phyloP scores from a whole-genome alignment of 2,888 invertebrate species.

The Melieria crassipennis region DNA sequence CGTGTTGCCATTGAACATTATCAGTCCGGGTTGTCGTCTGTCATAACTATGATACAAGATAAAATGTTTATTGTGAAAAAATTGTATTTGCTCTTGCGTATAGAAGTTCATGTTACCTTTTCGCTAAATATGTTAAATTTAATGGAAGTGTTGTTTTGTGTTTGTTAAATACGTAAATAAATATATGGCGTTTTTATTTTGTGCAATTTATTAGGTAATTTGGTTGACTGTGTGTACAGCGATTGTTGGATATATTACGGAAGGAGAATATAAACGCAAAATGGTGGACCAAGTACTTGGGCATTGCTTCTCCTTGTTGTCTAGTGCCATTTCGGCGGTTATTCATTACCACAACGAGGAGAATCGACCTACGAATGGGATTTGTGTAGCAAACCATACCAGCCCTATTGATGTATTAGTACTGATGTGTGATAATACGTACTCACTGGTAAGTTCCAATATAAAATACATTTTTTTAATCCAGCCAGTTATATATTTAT shows the following conservation, averaged over 20 bases:
- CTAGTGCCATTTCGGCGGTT: constrained; percentile 90
- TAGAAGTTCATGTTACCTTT: too few relatives aligned
- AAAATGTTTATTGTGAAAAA: too few relatives aligned
- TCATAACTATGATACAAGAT: too few relatives aligned
- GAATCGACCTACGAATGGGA: constrained; percentile 82
- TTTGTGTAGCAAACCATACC: constrained; percentile 99
- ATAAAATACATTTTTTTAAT: too few relatives aligned
- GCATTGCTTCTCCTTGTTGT: constrained; percentile 92
- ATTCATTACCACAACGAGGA: constrained; percentile 87
- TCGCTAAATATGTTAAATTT: background rate
- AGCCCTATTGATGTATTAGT: constrained; percentile 98
- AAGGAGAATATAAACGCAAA: constrained; percentile 79
- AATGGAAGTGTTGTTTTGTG: background rate
- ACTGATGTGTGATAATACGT: constrained; percentile 96
- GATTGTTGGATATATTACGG: constrained; percentile 82
- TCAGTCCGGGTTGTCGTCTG: too few relatives aligned
- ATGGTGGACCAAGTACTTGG: constrained; percentile 84
- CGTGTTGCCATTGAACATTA: too few relatives aligned
- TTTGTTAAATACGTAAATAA: background rate
- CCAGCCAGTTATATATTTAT: too few relatives aligned
- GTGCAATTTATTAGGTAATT: constrained; percentile 75
- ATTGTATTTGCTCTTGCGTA: too few relatives aligned
- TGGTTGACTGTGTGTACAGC: constrained; percentile 89
- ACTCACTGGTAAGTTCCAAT: constrained; percentile 82
- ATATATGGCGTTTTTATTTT: constrained; percentile 37